Evolutionary conservation across 2,797 vertebrate species (phyloP).

Genomic region (Sebastes itinus): DNA sequence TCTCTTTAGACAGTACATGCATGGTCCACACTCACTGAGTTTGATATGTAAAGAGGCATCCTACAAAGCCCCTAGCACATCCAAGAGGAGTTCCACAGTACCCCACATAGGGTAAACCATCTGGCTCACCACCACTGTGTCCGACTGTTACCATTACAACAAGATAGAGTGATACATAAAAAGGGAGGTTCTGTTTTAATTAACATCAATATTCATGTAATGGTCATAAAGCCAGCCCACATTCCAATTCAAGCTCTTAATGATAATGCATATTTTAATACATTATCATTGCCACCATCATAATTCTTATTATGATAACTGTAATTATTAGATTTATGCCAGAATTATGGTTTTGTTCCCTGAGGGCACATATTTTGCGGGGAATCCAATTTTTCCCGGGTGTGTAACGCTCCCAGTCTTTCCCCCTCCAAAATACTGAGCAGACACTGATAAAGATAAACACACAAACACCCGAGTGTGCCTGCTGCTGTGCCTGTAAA

Average conservation of each 20-base stretch:
- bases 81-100: slow-evolving; percentile 39
- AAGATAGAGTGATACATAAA: slow-evolving; percentile 73
- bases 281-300: slow-evolving; percentile 81
- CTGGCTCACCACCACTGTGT: slow-evolving; percentile 30
- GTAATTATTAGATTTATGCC: slow-evolving; percentile 83
- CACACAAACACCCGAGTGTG: slow-evolving; percentile 78
- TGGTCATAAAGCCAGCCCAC: slow-evolving; percentile 67
- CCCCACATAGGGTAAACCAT: slow-evolving; percentile 56
- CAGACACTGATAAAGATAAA: slow-evolving; percentile 84
- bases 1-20: too few relatives aligned
- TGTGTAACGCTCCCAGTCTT: slow-evolving; percentile 57
- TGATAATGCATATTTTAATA: slow-evolving; percentile 86
- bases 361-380: slow-evolving; percentile 73
- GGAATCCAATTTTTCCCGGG: slow-evolving; percentile 68
- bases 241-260: slow-evolving; percentile 78
- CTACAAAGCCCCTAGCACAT: slow-evolving; percentile 22
- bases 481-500: slow-evolving; percentile 79
- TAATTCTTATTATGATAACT: slow-evolving; percentile 82
- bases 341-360: slow-evolving; percentile 79
- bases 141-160: slow-evolving; percentile 60
- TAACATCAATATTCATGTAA: slow-evolving; percentile 84
- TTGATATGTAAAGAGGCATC: slow-evolving; percentile 18
- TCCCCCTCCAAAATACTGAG: slow-evolving; percentile 69
- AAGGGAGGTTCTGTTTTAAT: slow-evolving; percentile 80
- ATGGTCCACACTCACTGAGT: not conserved